These are phyloP conservation scores for Falco rusticolus DNA, from an alignment of 2,797 vertebrate genomes.

Conservation along the genomic window DNA sequence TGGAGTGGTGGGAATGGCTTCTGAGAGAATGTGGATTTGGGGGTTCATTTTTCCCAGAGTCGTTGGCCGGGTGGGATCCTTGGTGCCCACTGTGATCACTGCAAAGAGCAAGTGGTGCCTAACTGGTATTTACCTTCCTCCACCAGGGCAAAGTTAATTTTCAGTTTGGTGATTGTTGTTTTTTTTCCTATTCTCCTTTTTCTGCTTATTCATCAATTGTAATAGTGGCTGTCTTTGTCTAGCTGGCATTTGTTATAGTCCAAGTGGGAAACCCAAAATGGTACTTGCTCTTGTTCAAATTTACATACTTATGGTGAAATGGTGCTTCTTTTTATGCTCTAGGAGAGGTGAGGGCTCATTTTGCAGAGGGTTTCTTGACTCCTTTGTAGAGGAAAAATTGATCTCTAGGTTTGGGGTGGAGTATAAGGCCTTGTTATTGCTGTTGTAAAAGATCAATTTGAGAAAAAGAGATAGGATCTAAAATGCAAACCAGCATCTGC, in stretches of 20 bases:
- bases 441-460: background rate
- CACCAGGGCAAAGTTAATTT: background rate
- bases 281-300: background rate
- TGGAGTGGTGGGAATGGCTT: background rate
- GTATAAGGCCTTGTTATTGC: background rate
- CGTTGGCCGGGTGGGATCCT: background rate
- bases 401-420: background rate
- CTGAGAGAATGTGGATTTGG: background rate
- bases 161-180: background rate
- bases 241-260: background rate
- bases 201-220: background rate
- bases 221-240: background rate
- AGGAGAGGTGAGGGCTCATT: background rate
- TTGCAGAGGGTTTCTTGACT: background rate
- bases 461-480: background rate
- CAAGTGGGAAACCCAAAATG: background rate
- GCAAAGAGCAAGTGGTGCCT: background rate
- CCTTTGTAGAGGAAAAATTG: background rate
- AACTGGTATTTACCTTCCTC: background rate
- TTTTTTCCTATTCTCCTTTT: background rate
- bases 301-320: background rate
- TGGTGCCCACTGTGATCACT: accelerated
- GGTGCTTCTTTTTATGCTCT: background rate
- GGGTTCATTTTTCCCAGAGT: accelerated
- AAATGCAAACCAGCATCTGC: background rate